Evolutionary conservation across 2,888 invertebrate genomes (phyloP).

Genomic region (Chrysodeixis includens): DNA sequence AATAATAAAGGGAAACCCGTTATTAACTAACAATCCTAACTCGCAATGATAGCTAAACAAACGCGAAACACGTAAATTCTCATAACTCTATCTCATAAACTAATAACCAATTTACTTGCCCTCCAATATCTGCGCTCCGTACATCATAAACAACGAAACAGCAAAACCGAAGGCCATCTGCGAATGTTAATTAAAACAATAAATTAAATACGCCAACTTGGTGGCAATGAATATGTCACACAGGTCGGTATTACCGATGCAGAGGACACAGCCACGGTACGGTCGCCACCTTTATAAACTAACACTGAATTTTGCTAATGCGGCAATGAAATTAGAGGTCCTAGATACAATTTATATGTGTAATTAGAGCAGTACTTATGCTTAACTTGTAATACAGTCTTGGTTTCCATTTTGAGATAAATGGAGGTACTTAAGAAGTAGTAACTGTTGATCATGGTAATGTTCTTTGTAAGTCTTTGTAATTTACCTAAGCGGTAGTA

Average conservation of each 20-base stretch:
- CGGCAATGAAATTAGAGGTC: conserved; percentile 67
- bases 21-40: neutral
- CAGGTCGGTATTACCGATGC: conserved; percentile 75
- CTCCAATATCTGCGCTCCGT: conserved; percentile 55
- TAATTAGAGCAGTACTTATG: conserved; percentile 37
- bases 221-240: conserved; percentile 81
- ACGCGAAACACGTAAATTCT: too few species aligned
- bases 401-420: neutral
- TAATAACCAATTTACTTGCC: conserved; percentile 43
- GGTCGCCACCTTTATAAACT: conserved; percentile 74
- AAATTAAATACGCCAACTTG: conserved; percentile 75
- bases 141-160: conserved; percentile 73
- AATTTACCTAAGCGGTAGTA: too few species aligned
- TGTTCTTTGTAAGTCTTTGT: too few species aligned
- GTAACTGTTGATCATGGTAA: neutral
- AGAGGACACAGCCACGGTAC: conserved; percentile 78
- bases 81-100: neutral
- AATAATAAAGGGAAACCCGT: too few species aligned
- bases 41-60: neutral
- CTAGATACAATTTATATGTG: conserved; percentile 43
- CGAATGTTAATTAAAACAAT: conserved; percentile 82
- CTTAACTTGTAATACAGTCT: neutral
- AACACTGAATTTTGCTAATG: conserved; percentile 75
- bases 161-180: conserved; percentile 72
- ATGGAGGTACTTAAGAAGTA: neutral